Base-by-base conservation (phyloP, 2,888 invertebrate genomes). In the Andrena camellia region DNA sequence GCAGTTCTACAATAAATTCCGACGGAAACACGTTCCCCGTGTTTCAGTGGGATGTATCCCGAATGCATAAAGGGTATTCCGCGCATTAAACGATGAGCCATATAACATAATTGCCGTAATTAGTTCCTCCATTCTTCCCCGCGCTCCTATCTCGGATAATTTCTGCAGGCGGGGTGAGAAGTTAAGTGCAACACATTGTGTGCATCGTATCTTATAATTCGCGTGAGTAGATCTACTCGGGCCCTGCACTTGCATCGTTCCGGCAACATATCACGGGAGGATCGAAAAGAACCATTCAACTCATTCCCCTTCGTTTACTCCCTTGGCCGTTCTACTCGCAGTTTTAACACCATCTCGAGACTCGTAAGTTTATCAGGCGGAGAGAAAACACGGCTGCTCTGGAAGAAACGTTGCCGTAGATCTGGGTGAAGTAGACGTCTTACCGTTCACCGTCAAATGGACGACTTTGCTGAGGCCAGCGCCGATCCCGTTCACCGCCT, bases 381-480 rank as follows among this genome's bases (percentile, higher is more conserved):
- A 4, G 13, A 1, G 4, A 20, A 10, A 5, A 33, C 35, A 35
- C 17, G 5, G 0, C 17, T 10, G 23, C 3, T 2, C 7, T 20
- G 33, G 20, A 23, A 69, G 13, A 57, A 6, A 35, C 26, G 13
- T 5, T 33, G 13, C n/a, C n/a, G 50, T 66, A 52, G 29, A 52
- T 29, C 20, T 52, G 23, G 5, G 0, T 33, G 20, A 13, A 8
- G 66, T 10, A 26, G 60, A 62, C n/a, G 2, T 31, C 79, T 72
- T 95, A 98, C 98, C 98, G 93, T 98, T 98, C 72, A 98, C 98
- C 95, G 97, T 98, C 75, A 98, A 95, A 93, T 97, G 97, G 89
- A 98, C 97, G 73, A 98, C 97, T 95, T 98, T 98, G 95, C 98
- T 98, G 78, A 98, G 96, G 13, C 98, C 98, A 20, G 97, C 97